phyloP scores from a whole-genome alignment of 2,797 vertebrate species.

The Sternarchorhynchus goeldii region DNA sequence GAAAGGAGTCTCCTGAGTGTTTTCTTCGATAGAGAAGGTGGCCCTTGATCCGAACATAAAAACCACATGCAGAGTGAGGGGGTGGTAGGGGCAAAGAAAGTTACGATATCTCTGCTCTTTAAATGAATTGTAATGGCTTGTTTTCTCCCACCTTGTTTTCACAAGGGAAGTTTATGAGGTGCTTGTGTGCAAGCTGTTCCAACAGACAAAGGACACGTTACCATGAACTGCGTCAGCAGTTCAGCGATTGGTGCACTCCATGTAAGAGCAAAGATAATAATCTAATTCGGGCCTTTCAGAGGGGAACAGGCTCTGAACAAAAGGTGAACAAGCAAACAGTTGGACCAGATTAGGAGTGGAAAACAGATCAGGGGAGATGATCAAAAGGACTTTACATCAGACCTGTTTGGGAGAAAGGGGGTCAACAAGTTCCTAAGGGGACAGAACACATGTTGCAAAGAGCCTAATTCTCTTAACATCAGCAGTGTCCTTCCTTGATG shows the following conservation, averaged over 20 bases:
- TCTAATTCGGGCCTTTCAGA: constrained; percentile 3
- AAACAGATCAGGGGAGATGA: constrained; percentile 61
- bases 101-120: constrained; percentile 37
- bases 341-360: constrained; percentile 59
- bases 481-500: constrained; percentile 59
- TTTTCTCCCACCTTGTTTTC: constrained; percentile 39
- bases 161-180: constrained; percentile 38
- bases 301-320: constrained; percentile 26
- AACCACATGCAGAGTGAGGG: constrained; percentile 36
- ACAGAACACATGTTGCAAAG: constrained; percentile 48
- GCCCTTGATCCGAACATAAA: constrained; percentile 31
- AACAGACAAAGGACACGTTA: constrained; percentile 11
- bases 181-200: constrained; percentile 35
- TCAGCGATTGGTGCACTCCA: constrained; percentile 29
- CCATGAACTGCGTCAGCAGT: constrained; percentile 23
- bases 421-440: constrained; percentile 43
- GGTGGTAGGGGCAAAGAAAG: constrained; percentile 26
- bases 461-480: constrained; percentile 60
- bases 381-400: constrained; percentile 51
- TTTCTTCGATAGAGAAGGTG: constrained; percentile 29
- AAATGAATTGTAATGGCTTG: constrained; percentile 50
- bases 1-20: constrained; percentile 18
- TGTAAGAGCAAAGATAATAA: constrained; percentile 13
- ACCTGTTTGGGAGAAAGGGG: constrained; percentile 47
- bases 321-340: constrained; percentile 48